phyloP scores from a whole-genome alignment of 1,140 invertebrate genomes.

The Trachymyrmex septentrionalis region DNA sequence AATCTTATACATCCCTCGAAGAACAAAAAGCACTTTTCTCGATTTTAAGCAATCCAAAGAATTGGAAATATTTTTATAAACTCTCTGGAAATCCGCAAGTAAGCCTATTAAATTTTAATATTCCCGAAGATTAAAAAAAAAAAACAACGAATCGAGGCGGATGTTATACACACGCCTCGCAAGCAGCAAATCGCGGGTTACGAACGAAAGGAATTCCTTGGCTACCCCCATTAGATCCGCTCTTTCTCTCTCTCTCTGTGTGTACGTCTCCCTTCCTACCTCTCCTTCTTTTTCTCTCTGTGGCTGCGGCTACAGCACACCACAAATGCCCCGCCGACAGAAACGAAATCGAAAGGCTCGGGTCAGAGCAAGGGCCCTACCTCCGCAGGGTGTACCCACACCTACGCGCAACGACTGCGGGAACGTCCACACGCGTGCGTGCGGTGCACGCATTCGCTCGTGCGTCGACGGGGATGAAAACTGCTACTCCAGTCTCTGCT shows the following conservation, averaged over 20 bases:
- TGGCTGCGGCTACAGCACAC: constrained; percentile 42
- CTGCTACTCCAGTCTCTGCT: background rate
- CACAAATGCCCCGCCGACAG: constrained; percentile 55
- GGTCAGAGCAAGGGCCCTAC: constrained; percentile 68
- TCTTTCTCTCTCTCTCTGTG: constrained; percentile 4
- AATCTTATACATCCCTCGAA: background rate
- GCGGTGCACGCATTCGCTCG: constrained; percentile 4
- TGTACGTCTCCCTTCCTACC: background rate
- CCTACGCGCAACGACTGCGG: constrained; percentile 22
- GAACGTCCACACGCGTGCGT: background rate
- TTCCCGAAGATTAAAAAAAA: background rate
- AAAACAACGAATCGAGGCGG: background rate
- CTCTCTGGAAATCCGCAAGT: background rate
- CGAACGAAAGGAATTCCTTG: constrained; percentile 70
- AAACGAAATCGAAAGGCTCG: constrained; percentile 73
- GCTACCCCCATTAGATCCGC: constrained; percentile 71
- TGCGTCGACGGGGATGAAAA: constrained; percentile 10
- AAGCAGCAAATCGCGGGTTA: constrained; percentile 71
- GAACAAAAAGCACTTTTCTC: background rate
- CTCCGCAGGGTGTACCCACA: constrained; percentile 67
- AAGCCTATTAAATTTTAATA: constrained; percentile 15
- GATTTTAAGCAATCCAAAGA: background rate
- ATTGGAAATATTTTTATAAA: background rate
- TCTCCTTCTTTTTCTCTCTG: background rate
- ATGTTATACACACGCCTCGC: constrained; percentile 58